Evolutionary conservation across 2,113 vertebrate genomes (phyloP).

Genomic region (Pygoscelis adeliae): DNA sequence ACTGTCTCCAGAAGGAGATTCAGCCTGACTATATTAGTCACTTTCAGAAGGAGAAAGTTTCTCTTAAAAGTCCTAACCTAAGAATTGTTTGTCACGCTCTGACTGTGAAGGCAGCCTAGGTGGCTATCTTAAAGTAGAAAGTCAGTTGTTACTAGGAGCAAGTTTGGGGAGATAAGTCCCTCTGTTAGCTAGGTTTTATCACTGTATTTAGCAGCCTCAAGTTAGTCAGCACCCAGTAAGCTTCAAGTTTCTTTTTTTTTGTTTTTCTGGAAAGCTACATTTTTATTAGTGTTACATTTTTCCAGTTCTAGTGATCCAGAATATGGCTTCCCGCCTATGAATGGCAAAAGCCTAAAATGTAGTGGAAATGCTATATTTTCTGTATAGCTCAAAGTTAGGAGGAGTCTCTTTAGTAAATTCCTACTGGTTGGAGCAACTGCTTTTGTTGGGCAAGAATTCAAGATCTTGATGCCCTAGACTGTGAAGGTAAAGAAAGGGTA

Average conservation of each 20-base stretch:
- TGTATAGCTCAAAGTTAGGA: neutral
- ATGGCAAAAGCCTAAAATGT: neutral
- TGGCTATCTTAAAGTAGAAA: neutral
- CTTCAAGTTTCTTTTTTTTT: neutral
- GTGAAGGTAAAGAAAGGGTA: neutral
- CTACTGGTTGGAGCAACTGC: neutral
- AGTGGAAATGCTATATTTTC: neutral
- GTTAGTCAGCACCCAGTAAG: neutral
- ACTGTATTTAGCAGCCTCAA: neutral
- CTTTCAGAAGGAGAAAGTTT: neutral
- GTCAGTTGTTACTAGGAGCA: neutral
- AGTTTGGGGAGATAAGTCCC: neutral
- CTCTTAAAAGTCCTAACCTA: neutral
- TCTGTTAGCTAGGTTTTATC: neutral
- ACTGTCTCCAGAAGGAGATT: neutral
- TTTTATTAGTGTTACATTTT: neutral
- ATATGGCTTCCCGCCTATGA: neutral
- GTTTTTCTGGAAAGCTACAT: neutral
- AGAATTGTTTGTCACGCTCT: neutral
- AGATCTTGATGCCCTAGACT: neutral
- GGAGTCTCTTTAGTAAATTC: neutral
- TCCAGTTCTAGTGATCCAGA: neutral
- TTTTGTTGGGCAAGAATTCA: neutral
- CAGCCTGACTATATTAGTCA: neutral
- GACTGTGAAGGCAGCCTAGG: neutral